Evolutionary conservation across 2,888 invertebrate species (phyloP).

Genomic region (Perizoma flavofasciatum): DNA sequence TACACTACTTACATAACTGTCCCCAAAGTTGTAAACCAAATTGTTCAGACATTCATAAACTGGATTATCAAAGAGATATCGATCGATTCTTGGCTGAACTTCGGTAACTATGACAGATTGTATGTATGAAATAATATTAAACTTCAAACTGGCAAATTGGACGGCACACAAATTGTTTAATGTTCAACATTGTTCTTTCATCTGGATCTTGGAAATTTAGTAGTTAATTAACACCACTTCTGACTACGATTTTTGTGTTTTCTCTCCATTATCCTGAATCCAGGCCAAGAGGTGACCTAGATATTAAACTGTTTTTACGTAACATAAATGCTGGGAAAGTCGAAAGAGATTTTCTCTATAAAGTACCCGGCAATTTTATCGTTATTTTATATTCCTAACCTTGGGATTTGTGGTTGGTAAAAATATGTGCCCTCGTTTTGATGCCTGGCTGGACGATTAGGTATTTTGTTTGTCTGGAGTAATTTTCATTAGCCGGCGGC

Average conservation of each 20-base stretch:
- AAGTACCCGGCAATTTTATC: not conserved
- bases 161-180: no score
- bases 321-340: slow-evolving; percentile 1
- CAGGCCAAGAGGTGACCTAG: slow-evolving; percentile 10
- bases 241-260: not conserved
- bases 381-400: slow-evolving; percentile 5
- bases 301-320: slow-evolving; percentile 4
- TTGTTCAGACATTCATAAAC: no score
- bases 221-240: no score
- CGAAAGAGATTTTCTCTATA: slow-evolving; percentile 3
- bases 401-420: slow-evolving; percentile 1
- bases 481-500: no score
- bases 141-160: no score
- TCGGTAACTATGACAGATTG: slow-evolving; percentile 1
- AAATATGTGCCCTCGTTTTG: not conserved
- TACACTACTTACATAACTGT: no score
- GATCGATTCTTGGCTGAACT: slow-evolving; percentile 5
- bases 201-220: no score
- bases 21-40: no score
- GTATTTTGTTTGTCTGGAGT: no score
- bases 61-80: not conserved
- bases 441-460: no score
- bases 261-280: not conserved
- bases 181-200: no score
- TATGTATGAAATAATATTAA: no score